phyloP scores from a whole-genome alignment of 2,888 invertebrate genomes.

The Idaea biselata region DNA sequence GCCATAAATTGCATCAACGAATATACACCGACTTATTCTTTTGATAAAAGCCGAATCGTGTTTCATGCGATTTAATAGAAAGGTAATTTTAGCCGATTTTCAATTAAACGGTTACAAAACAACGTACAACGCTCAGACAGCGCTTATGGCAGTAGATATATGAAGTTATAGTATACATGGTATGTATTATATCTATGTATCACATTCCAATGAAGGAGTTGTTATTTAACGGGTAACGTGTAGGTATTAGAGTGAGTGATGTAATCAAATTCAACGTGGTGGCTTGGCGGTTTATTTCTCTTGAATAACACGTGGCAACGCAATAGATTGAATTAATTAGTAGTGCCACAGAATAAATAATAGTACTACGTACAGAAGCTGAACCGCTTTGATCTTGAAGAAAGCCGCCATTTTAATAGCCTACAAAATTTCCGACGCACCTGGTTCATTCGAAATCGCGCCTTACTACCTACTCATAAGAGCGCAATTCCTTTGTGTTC shows the following conservation, averaged over 20 bases:
- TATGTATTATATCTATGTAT: background rate
- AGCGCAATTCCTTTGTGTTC: too few relatives aligned
- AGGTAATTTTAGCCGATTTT: constrained; percentile 5
- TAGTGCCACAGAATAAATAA: too few relatives aligned
- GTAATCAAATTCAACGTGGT: constrained; percentile 31
- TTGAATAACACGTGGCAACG: constrained; percentile 25
- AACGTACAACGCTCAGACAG: background rate
- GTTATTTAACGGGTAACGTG: background rate
- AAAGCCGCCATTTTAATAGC: too few relatives aligned
- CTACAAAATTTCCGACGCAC: too few relatives aligned
- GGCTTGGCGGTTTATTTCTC: background rate
- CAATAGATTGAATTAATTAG: constrained; percentile 74
- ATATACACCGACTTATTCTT: constrained; percentile 52
- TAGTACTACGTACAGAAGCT: too few relatives aligned
- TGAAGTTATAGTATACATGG: background rate
- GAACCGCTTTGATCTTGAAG: too few relatives aligned
- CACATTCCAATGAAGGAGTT: constrained; percentile 3
- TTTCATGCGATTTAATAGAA: constrained; percentile 44
- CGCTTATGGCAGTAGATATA: background rate
- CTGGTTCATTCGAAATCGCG: too few relatives aligned
- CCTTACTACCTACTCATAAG: too few relatives aligned
- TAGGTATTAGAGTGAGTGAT: constrained; percentile 15
- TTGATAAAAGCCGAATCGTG: constrained; percentile 37
- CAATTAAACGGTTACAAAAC: constrained; percentile 4
- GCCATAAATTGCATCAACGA: constrained; percentile 58